Base-by-base conservation (phyloP, 2,113 vertebrate species). In the Poeciliopsis occidentalis region DNA sequence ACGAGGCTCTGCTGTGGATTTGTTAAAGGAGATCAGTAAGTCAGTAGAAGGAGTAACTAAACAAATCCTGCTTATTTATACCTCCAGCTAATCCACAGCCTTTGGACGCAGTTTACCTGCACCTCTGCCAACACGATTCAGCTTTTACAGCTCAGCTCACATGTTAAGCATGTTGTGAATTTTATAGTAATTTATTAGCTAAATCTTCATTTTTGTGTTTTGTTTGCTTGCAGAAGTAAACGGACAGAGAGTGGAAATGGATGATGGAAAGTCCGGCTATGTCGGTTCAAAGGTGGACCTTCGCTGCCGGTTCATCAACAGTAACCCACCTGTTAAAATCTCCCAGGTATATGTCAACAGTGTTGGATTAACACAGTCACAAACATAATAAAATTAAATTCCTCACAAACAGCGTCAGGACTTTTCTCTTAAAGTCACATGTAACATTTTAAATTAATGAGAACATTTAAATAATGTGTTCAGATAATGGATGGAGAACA, bases 241-340 rank as follows among this genome's bases (percentile, higher is more conserved):
- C 62, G 79, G 85, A 41, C 90, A 93, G 73, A 88, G 73, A 68
- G 92, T 99, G n/a, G 93, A 97, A 69, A 96, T 98, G 93, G 98
- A 99, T 32, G 95, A 96, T 71, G 95, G 91, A 7, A 96, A 95
- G 73, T 97, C 95, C 0, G 97, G 97, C 2, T 97, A 95, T 78
- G 94, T 96, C 0, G 96, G 97, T 71, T 95, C 96, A 0, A 96
- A 96, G 1, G 96, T 98, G 85, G 95, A 97, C 73, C 96, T 99
- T 29, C 95, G 95, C 81, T 99, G 98, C 86, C 95, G 92, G 71
- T 97, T 99, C 81, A 91, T 95, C 89, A 98, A 97, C 92, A 97
- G 94, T 0, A 92, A 94, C 69, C 95, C 96, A 12, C 93, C 84
- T 0, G 97, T 99, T 88, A 98, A 97, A 94, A 97, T 99, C 92